These are phyloP conservation scores for Pachydiplax longipennis DNA, from an alignment of 2,888 invertebrate species.

Conservation along the genomic window DNA sequence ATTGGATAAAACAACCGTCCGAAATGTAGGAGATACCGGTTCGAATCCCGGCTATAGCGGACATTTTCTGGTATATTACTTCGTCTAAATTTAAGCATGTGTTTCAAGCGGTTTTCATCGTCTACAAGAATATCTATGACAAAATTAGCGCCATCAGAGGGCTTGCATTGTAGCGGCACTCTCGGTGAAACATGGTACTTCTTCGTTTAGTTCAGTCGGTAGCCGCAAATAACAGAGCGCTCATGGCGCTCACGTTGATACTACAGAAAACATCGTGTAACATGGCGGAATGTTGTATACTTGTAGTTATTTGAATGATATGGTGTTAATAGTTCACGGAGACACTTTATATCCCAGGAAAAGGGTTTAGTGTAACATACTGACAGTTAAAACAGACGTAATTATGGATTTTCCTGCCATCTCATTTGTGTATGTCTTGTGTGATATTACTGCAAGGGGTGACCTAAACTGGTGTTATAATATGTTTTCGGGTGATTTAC, in stretches of 20 bases:
- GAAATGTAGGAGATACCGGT: too few relatives aligned
- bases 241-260: background rate
- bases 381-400: background rate
- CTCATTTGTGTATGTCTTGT: conserved; percentile 5
- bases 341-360: background rate
- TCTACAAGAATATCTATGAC: too few relatives aligned
- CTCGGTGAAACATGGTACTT: background rate
- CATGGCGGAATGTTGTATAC: conserved; percentile 34
- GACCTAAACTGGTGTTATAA: background rate
- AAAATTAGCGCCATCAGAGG: background rate
- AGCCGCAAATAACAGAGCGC: background rate
- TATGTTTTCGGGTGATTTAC: conserved; percentile 16
- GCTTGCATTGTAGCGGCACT: background rate
- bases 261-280: conserved; percentile 36
- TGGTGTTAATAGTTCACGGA: background rate
- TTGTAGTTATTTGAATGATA: background rate
- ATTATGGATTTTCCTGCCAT: conserved; percentile 13
- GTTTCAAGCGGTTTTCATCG: too few relatives aligned
- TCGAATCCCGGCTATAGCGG: too few relatives aligned
- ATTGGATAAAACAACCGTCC: too few relatives aligned
- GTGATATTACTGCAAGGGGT: background rate
- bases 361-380: background rate
- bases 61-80: too few relatives aligned
- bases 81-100: too few relatives aligned
- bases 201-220: background rate